Base-by-base conservation (phyloP, 2,888 invertebrate genomes). In the Papilio elwesi region DNA sequence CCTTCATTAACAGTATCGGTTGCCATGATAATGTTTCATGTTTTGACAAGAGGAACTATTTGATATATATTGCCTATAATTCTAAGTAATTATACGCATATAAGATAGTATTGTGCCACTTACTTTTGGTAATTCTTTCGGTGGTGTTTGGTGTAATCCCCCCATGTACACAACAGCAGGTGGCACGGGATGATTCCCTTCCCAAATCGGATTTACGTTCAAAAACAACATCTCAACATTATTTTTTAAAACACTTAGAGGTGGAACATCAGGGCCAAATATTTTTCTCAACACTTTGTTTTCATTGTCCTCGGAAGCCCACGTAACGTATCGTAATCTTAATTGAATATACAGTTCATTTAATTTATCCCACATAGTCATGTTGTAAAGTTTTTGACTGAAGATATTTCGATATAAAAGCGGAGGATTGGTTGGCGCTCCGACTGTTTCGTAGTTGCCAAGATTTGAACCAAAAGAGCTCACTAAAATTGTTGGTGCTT, bases 221-320 rank as follows among this genome's bases (percentile, higher is more conserved):
- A 84, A 11, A 38, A 87, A 82, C 5, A 85, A 38, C 82, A 87
- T 81, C 12, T 83, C 82, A n/a, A 86, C 76, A 68, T 85, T 84
- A 12, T 81, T 78, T 1, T 67, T 68, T 16, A 83, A 70, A 52
- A 81, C 79, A 2, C 48, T 43, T 3, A 82, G 11, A 11, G 75
- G 10, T 6, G 84, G 83, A 15, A 76, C 68, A 15, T 77, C 59
- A 1, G 72, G 51, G 4, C 82, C 84, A 70, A 82, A 76, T 51
- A 74, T 65, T 15, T 68, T 73, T 70, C 72, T 77, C 1, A 81
- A 49, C 36, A 77, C 43, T 66, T 74, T 66, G 74, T 81, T 74
- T 47, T 81, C 80, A 55, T 63, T 65, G 47, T 64, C 51, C 53
- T 78, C 71, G 15, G 11, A 6, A 9, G 15, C 48, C 0, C 16